Conservation (phyloP, 2,113 vertebrate species). For the Gnathonemus echidnorhynchus region DNA sequence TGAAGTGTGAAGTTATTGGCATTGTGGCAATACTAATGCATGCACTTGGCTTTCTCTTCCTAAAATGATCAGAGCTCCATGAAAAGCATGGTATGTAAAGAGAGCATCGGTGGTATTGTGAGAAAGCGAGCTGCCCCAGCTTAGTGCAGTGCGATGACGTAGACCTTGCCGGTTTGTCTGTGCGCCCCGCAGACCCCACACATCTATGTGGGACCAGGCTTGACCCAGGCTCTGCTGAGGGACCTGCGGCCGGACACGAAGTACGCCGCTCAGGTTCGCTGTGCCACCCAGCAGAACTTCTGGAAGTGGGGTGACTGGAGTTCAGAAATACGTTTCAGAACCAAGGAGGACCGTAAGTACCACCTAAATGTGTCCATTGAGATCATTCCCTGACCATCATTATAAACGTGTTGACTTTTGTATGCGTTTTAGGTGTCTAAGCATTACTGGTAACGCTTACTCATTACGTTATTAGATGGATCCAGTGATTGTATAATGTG, state of each 20-base stretch:
- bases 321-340: slow-evolving; percentile 39
- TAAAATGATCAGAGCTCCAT: background rate
- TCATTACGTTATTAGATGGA: background rate
- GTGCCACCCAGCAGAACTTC: slow-evolving; percentile 50
- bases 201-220: slow-evolving; percentile 46
- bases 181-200: slow-evolving; percentile 35
- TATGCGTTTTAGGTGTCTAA: background rate
- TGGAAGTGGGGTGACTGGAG: slow-evolving; percentile 65
- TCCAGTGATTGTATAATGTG: background rate
- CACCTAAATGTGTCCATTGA: no score
- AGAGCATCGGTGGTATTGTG: background rate
- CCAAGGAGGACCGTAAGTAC: slow-evolving; percentile 47
- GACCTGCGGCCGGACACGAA: slow-evolving; percentile 45
- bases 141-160: background rate
- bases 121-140: background rate
- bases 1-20: background rate
- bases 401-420: background rate
- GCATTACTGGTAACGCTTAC: background rate
- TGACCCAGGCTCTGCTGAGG: slow-evolving; percentile 36
- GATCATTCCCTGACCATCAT: background rate
- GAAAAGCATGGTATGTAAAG: background rate
- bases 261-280: slow-evolving; percentile 47
- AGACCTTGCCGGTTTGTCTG: background rate
- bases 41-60: background rate
- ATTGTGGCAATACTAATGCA: background rate